These are phyloP conservation scores for Narcine bancroftii DNA, from an alignment of 2,113 vertebrate species.

Conservation along the genomic window DNA sequence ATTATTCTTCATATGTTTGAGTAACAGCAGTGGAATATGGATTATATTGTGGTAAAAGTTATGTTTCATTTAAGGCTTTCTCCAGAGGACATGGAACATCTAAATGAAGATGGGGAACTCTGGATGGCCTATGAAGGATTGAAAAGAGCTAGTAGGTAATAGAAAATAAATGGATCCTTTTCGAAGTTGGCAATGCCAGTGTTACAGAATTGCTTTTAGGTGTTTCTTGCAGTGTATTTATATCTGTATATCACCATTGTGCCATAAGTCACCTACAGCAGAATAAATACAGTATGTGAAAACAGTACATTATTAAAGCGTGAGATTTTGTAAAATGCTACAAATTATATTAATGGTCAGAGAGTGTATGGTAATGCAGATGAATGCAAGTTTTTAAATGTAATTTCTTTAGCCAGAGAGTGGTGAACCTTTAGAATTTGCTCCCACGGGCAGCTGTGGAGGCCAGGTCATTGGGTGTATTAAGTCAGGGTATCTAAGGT, in stretches of 20 bases:
- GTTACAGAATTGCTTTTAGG: neutral
- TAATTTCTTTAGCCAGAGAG: too few species aligned
- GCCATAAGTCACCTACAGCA: too few species aligned
- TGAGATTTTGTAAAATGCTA: neutral
- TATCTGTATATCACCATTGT: neutral
- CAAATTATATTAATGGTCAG: neutral
- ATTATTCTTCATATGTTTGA: neutral
- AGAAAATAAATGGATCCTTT: slow-evolving; percentile 8
- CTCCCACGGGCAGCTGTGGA: too few species aligned
- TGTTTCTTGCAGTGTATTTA: too few species aligned
- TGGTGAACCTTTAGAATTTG: too few species aligned
- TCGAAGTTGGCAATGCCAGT: neutral
- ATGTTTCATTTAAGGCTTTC: slow-evolving; percentile 58
- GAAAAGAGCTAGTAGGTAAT: slow-evolving; percentile 81
- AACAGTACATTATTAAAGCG: neutral
- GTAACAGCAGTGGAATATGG: too few species aligned
- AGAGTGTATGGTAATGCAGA: neutral
- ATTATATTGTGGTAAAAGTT: neutral
- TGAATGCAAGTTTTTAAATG: neutral
- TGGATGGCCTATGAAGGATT: slow-evolving; percentile 75
- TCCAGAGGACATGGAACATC: slow-evolving; percentile 62
- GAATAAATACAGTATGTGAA: neutral
- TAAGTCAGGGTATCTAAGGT: too few species aligned
- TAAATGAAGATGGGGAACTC: slow-evolving; percentile 74
- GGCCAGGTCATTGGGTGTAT: too few species aligned